Evolutionary conservation across 2,113 vertebrate species (phyloP), one percentile per base, ranked within the genome.

Genomic region (Atlantisia rogersi): DNA sequence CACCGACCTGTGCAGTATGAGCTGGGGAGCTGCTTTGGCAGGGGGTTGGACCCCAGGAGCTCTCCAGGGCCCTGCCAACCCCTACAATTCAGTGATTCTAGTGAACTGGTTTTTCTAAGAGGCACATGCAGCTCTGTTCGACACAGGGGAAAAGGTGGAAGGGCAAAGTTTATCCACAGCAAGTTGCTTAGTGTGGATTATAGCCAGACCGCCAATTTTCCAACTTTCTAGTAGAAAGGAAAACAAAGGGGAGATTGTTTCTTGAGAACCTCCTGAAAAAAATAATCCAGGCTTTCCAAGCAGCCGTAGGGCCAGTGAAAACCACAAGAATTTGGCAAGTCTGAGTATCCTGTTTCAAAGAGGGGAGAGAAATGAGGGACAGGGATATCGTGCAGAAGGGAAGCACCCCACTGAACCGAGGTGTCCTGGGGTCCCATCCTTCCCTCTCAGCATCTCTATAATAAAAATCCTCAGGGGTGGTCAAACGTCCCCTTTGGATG

Each of bases 161-260:
- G n/a, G 64, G 50, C 63, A 86, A 53, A 77, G 31, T 53, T 90
- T 65, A 85, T 44, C 78, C 22, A 1, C 37, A n/a, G 26, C 73
- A 63, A 46, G 31, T 53, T 11, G 1, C 19, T 59, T 81, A 60
- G 68, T 37, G 63, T 79, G 59, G 79, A 32, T 80, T 80, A 59
- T 8, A 80, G 80, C 44, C 63, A 76, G 39, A 29, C 67, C 22
- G 11, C 42, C 53, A 26, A 28, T 79, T 93, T 89, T 63, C 55
- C 10, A 18, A 11, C 53, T 79, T 67, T 59, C 26, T 31, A 90
- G 37, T n/a, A 65, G 55, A 29, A 64, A 75, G 22, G 18, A 52
- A 82, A 93, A 95, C 59, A 92, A 90, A 93, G 20, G 12, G 13
- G 56, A 76, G 15, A 86, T 28, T 82, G 48, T 76, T 87, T 78